phyloP scores from a whole-genome alignment of 2,888 invertebrate genomes.

The Schrankia costaestrigalis region DNA sequence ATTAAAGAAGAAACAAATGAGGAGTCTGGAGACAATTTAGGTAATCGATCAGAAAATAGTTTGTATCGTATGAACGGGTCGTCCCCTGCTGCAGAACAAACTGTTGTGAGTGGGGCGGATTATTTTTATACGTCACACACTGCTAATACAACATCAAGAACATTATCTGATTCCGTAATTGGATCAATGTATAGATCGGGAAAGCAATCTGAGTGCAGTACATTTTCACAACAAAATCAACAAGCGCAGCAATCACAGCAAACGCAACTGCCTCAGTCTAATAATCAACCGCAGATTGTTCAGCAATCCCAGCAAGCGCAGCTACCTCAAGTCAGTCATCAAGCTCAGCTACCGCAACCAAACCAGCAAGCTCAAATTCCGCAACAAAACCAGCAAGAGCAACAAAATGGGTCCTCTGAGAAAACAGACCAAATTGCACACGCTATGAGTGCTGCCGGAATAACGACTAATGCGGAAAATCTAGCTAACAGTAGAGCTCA shows the following conservation, averaged over 20 bases:
- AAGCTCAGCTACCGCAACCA: constrained; percentile 2
- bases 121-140: no score
- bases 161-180: no score
- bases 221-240: constrained; percentile 5
- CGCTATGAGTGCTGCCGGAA: constrained; percentile 73
- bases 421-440: constrained; percentile 70
- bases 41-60: no score
- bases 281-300: constrained; percentile 1
- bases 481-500: constrained; percentile 46
- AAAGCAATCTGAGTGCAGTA: no score
- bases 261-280: no score
- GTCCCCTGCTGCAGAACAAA: no score
- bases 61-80: no score
- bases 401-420: constrained; percentile 45
- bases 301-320: constrained; percentile 10
- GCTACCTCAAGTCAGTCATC: constrained; percentile 4
- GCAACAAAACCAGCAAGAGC: constrained; percentile 17
- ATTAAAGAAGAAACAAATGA: constrained; percentile 55
- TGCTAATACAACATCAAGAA: no score
- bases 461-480: constrained; percentile 50
- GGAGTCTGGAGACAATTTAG: constrained; percentile 44
- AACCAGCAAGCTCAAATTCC: constrained; percentile 1
- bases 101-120: no score
- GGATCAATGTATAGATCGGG: no score
- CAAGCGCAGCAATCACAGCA: constrained; percentile 10